Evolutionary conservation across 2,113 vertebrate species (phyloP), one percentile per base, ranked within the genome.

Genomic region (Platichthys stellatus): DNA sequence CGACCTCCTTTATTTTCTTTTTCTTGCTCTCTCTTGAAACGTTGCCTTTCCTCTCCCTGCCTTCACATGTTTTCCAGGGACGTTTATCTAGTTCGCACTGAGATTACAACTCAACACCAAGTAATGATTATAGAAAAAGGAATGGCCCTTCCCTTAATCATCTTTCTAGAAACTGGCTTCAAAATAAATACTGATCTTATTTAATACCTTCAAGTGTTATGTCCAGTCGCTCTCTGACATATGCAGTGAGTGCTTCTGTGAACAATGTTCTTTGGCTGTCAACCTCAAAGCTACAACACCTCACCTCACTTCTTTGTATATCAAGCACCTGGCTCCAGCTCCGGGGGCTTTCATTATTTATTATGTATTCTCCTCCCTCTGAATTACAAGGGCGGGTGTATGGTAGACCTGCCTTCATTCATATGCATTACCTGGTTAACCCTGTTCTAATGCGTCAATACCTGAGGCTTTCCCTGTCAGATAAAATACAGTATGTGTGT

Each of bases 231-330:
- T 14, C 2, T 17, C 4, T 47, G 45, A 13, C 12, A 17, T 31
- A 31, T 47, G 45, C 45, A 47, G 3, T 47, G 45, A 17, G 35
- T 38, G 35, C 35, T 38, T 38, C 35, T 38, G 35, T 38, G 35
- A 38, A 10, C 31, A 6, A 31, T 38, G 35, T 38, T 63, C 53
- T 57, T 66, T n/a, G 38, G 35, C 57, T 84, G 21, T 51, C 20
- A 10, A 8, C 3, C 21, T 72, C 72, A 78, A 61, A 75, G 40
- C 56, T 26, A 26, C 56, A 58, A 15, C 21, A 24, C 67, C 72
- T 77, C 21, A 24, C 67, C 72, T 77, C 17, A 57, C 1, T 62
- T n/a, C 45, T 78, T 51, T 82, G 71, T 84, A 69, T 75, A 26
- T 45, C 60, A n/a, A 15, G 18, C 40, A 56, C 66, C 72, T 72